Evolutionary conservation across 1,140 invertebrate genomes (phyloP), one percentile per base, ranked within the genome.

Genomic region (Lucilia cuprina): DNA sequence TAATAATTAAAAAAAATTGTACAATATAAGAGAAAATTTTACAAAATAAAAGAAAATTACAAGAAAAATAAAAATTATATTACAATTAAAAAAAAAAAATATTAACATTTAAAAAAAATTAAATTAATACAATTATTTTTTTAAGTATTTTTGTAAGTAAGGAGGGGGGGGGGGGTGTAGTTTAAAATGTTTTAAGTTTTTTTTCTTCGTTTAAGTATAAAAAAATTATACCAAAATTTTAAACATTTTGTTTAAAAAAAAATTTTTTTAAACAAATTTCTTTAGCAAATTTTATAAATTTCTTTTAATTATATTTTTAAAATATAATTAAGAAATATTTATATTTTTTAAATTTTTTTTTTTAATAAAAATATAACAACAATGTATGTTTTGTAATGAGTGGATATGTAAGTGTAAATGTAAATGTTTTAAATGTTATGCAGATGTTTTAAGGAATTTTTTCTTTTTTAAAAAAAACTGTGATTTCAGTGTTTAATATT

Each of bases 21-120:
- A 55, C 50, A 55, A 55, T 55, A 41, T 41, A 3, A 2, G 7
- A 10, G 41, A 41, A 8, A 0, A 55, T 55, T 55, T 55, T 55
- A 55, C 50, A 41, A 41, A 88, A 88, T 86, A 89, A 88, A 82
- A 50, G 86, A 89, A 88, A 82, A 50, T 35, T 50, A 82, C 5
- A 82, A 80, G 2, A 41, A 80, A 88, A 88, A 89, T 86, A 83
- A 87, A 88, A 87, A 86, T 88, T 55, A 55, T 55, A 55, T 88
- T 88, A 88, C 88, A 88, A 88, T 88, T 87, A 88, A 83, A 88
- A 89, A 89, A 89, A 89, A 89, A 88, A 85, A 86, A 84, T 86
- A 88, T 87, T 88, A 89, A 88, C 87, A 89, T 88, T 88, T 88
- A 87, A 89, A 89, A 88, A 88, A 87, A 84, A 41, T 41, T 88